Conservation (phyloP, 2,888 invertebrate species). For the Serrognathus titanus region DNA sequence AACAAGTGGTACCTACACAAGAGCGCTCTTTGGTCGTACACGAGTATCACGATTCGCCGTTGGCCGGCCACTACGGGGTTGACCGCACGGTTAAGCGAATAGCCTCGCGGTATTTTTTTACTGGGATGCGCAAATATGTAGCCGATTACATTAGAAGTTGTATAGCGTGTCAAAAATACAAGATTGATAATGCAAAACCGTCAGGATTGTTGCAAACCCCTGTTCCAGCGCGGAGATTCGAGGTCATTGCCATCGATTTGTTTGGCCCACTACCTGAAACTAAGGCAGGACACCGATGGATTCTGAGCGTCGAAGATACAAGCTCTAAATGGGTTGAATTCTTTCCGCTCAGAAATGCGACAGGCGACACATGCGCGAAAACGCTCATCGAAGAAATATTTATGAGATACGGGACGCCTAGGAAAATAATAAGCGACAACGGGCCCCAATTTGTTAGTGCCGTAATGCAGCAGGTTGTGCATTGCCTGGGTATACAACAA, state of each 20-base stretch:
- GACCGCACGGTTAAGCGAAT: conserved; percentile 16
- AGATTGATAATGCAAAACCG: conserved; percentile 14
- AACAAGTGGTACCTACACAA: conserved; percentile 17
- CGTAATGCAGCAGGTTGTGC: conserved; percentile 6
- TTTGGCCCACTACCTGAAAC: conserved; percentile 30
- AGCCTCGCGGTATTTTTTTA: conserved; percentile 13
- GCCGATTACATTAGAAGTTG: conserved; percentile 16
- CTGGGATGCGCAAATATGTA: too few species aligned
- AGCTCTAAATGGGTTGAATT: conserved; percentile 34
- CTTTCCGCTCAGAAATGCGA: conserved; percentile 33
- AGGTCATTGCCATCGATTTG: conserved; percentile 30
- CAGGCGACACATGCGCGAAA: conserved; percentile 32
- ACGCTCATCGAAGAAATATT: conserved; percentile 35
- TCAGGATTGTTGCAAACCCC: conserved; percentile 24
- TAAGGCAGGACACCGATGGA: conserved; percentile 18
- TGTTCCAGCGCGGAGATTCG: conserved; percentile 26
- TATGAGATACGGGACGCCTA: conserved; percentile 35
- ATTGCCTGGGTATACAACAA: conserved; percentile 3
- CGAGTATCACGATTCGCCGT: conserved; percentile 17
- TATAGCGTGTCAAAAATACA: conserved; percentile 21
- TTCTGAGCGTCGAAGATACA: conserved; percentile 14
- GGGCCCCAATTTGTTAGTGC: conserved; percentile 2
- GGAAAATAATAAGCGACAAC: conserved; percentile 34
- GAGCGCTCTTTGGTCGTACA: conserved; percentile 15
- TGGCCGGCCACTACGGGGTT: conserved; percentile 22